Percentiles rank a stretch among this genome's conserved stretches.
phyloP scores from a whole-genome alignment of 2,888 invertebrate genomes.

The Ectemnius continuus region DNA sequence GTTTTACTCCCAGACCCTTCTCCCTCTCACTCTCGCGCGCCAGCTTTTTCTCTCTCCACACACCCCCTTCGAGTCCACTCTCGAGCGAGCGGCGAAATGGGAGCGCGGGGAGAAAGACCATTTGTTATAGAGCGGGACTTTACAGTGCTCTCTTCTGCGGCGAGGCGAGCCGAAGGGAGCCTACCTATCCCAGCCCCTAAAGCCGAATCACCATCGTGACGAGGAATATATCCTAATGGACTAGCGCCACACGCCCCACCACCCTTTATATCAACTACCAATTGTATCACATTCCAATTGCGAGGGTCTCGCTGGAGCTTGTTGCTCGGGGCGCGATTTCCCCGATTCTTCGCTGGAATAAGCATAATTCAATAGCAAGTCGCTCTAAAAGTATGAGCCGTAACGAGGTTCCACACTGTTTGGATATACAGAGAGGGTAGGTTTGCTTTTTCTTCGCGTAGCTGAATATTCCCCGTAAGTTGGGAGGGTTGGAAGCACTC shows the following conservation, averaged over 20 bases:
- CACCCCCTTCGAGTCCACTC: too few relatives aligned
- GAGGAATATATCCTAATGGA: conserved; percentile 2
- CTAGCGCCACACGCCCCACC: too few relatives aligned
- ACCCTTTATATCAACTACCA: too few relatives aligned
- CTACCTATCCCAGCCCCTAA: neutral
- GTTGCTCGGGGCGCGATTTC: too few relatives aligned
- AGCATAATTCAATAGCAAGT: too few relatives aligned
- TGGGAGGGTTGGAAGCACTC: conserved; percentile 19
- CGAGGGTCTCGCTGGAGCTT: too few relatives aligned
- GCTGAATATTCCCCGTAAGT: neutral
- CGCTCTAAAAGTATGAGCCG: too few relatives aligned
- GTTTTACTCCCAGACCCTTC: neutral
- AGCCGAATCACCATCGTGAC: neutral
- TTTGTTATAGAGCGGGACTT: conserved; percentile 39
- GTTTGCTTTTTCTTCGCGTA: conserved; percentile 1
- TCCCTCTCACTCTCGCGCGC: conserved; percentile 13
- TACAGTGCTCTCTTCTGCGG: conserved; percentile 21
- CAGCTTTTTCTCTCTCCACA: conserved; percentile 17
- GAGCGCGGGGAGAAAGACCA: conserved; percentile 29
- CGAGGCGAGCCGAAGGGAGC: neutral
- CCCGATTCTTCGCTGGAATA: too few relatives aligned
- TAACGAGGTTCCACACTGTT: neutral
- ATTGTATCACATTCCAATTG: too few relatives aligned
- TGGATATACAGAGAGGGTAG: neutral
- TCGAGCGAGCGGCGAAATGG: conserved; percentile 8